Evolutionary conservation across 2,113 vertebrate genomes (phyloP).

Genomic region (Phyllopteryx taeniolatus): DNA sequence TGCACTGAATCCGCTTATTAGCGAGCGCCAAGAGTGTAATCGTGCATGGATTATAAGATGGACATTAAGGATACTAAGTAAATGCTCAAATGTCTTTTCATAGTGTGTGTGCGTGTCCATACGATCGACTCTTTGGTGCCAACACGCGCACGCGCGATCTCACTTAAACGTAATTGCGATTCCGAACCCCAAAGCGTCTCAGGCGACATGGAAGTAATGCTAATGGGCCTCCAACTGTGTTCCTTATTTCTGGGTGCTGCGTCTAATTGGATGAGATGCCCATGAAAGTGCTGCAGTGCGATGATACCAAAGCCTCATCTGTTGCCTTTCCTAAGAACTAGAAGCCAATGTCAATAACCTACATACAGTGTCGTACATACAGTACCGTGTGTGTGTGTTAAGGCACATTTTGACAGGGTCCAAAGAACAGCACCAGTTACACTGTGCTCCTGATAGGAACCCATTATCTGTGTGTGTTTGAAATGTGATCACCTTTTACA

Average conservation of each 20-base stretch:
- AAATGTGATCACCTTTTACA: neutral
- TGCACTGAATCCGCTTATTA: no score
- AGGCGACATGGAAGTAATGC: no score
- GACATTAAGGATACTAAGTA: no score
- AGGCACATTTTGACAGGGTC: conserved; percentile 2
- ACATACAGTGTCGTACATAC: neutral
- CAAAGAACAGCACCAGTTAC: neutral
- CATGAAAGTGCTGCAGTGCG: neutral
- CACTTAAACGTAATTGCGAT: neutral
- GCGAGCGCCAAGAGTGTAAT: no score
- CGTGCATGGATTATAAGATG: no score
- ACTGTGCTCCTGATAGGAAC: neutral
- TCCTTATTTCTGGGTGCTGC: neutral
- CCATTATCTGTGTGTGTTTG: neutral
- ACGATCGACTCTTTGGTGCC: no score
- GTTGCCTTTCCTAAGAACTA: neutral
- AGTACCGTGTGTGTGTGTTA: neutral
- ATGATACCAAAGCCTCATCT: neutral
- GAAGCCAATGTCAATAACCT: neutral
- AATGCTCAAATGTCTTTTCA: no score
- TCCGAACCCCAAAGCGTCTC: neutral
- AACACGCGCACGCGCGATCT: neutral
- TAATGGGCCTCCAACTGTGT: neutral
- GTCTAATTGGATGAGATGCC: neutral
- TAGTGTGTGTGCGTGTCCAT: no score